Conservation (phyloP, 2,888 invertebrate genomes). For the Heteropelma amictum region DNA sequence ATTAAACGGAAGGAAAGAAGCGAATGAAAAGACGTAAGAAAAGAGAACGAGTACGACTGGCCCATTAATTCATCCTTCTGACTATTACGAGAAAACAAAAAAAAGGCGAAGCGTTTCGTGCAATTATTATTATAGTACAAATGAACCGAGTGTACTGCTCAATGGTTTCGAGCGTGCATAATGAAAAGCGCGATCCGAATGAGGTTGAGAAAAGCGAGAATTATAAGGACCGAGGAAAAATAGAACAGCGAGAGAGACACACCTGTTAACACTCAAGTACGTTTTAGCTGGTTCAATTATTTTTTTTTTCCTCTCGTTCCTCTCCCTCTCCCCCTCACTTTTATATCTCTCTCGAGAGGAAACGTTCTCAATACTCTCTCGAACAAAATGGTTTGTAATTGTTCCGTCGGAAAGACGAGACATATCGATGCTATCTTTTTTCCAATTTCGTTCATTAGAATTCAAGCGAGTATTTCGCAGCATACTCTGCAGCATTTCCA, state of each 20-base stretch:
- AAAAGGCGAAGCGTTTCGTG: constrained; percentile 13
- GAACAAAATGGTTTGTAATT: constrained; percentile 43
- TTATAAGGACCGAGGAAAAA: constrained; percentile 31
- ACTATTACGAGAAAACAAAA: constrained; percentile 2
- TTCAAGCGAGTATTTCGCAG: constrained; percentile 38
- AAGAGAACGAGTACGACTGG: neutral
- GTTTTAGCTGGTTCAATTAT: constrained; percentile 18
- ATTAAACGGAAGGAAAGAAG: neutral
- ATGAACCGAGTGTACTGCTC: constrained; percentile 17
- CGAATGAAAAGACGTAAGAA: neutral
- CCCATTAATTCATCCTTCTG: constrained; percentile 12
- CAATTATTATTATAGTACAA: constrained; percentile 34
- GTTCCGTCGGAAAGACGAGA: constrained; percentile 46
- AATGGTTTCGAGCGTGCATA: constrained; percentile 35
- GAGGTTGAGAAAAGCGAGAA: constrained; percentile 20
- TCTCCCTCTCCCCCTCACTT: neutral
- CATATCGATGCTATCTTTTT: constrained; percentile 44
- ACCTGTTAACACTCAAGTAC: constrained; percentile 52
- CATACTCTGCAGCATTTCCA: constrained; percentile 13
- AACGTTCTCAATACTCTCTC: constrained; percentile 25
- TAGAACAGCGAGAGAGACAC: constrained; percentile 40
- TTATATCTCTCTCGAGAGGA: neutral
- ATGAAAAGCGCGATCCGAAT: constrained; percentile 38
- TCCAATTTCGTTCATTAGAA: constrained; percentile 47
- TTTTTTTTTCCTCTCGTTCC: neutral